A percentile compares a stretch with the other conserved stretches of the same genome.
Conservation (phyloP, 1,140 invertebrate species). For the Caligus rogercresseyi region DNA sequence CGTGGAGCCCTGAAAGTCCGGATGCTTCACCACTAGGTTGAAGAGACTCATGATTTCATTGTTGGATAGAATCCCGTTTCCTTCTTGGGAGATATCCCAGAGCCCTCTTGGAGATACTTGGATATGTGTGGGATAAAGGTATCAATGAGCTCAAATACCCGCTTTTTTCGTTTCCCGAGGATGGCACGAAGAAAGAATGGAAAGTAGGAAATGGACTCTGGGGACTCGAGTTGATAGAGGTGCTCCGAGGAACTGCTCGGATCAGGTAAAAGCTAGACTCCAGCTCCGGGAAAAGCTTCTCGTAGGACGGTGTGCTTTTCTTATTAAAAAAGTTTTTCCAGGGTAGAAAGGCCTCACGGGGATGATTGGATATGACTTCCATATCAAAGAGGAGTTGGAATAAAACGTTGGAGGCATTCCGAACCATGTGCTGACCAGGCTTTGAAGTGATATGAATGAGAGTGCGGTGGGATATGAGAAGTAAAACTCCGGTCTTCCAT, state of each 20-base stretch:
- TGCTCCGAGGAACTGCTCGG: background rate
- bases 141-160: background rate
- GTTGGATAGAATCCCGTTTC: background rate
- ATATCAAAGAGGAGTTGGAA: background rate
- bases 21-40: background rate
- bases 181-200: background rate
- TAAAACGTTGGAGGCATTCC: background rate
- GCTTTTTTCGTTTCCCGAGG: background rate
- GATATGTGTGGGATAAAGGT: background rate
- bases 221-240: background rate
- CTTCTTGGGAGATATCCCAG: background rate
- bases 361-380: background rate
- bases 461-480: background rate
- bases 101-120: background rate
- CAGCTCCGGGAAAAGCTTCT: background rate
- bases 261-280: background rate
- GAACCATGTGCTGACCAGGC: background rate
- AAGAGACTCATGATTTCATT: background rate
- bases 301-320: background rate
- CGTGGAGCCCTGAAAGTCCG: background rate
- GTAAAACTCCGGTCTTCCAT: background rate
- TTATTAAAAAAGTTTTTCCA: background rate
- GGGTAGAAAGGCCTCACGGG: background rate
- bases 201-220: background rate
- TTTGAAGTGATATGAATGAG: background rate